Evolutionary conservation across 2,888 invertebrate species (phyloP).

Genomic region (Plemyria rubiginata): DNA sequence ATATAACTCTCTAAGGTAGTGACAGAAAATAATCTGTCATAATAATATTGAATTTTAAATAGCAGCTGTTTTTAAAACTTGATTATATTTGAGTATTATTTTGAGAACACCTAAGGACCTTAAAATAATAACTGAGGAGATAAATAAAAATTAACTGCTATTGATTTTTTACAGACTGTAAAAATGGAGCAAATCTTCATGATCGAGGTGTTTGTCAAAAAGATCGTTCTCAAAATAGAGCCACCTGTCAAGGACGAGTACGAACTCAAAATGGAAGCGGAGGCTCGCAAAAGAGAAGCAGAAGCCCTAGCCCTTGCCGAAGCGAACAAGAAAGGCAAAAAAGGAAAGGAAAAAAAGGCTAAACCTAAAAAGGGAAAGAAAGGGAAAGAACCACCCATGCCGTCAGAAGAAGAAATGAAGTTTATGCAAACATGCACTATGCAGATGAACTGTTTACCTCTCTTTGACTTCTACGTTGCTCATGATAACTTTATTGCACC

Average conservation of each 20-base stretch:
- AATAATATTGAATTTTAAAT: too few species aligned
- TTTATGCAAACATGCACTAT: slow-evolving; percentile 77
- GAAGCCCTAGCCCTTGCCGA: slow-evolving; percentile 65
- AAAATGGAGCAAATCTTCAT: slow-evolving; percentile 80
- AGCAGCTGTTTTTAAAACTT: too few species aligned
- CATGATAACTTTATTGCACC: slow-evolving; percentile 79
- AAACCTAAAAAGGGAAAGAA: slow-evolving; percentile 58
- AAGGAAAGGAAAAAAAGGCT: slow-evolving; percentile 58
- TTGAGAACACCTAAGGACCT: too few species aligned
- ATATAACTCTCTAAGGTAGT: too few species aligned
- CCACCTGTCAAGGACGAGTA: slow-evolving; percentile 77
- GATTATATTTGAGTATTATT: too few species aligned
- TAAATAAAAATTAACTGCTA: neutral
- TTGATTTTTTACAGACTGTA: slow-evolving; percentile 6
- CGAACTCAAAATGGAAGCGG: slow-evolving; percentile 70
- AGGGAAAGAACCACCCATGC: slow-evolving; percentile 69
- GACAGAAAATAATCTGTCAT: too few species aligned
- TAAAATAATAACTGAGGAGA: too few species aligned
- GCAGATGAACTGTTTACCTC: slow-evolving; percentile 74
- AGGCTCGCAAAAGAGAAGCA: slow-evolving; percentile 63
- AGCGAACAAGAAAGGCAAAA: slow-evolving; percentile 57
- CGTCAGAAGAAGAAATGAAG: slow-evolving; percentile 79
- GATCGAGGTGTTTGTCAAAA: slow-evolving; percentile 78
- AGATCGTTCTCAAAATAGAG: slow-evolving; percentile 72
- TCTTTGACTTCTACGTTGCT: slow-evolving; percentile 78